Evolutionary conservation across 2,797 vertebrate genomes (phyloP), one percentile per base, ranked within the genome.

Genomic region (Epinephelus malabaricus): DNA sequence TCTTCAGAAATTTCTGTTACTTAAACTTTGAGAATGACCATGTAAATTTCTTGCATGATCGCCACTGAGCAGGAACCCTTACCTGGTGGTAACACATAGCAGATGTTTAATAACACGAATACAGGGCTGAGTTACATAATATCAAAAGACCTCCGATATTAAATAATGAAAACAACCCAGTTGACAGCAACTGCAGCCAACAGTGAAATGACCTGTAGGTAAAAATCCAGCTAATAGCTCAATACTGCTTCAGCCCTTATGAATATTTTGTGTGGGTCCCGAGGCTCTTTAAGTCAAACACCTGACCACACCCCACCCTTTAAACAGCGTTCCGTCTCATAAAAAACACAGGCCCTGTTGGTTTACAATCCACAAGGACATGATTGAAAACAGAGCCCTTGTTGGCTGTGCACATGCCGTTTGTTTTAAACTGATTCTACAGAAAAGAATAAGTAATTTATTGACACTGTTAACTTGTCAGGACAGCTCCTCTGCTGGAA

Each of bases 221-320:
- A 54, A 18, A 23, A 69, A 3, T 8, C 61, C 30, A 43, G 27
- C 61, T 74, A 81, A 87, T 43, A 14, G 51, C 6, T 73, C 50
- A 50, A 59, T 78, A 79, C 83, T 83, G 87, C 65, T 12, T 69
- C 38, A 60, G 73, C 53, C 21, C 55, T 69, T 58, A 23, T 86
- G 64, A 82, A 73, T 61, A 77, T 72, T 86, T 79, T 69, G 85
- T 87, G 62, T 68, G 83, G 49, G 69, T 90, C 84, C 63, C 70
- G 83, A 82, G 91, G 82, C 70, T 92, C 86, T 91, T 92, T 80
- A 84, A 89, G 88, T 81, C 81, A 75, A 90, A 89, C 90, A 93
- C 92, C 89, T 88, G 86, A 93, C 78, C 66, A 49, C 84, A 73
- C 87, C 73, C 69, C 75, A 15, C 77, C 76, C 68, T 76, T 85